Evolutionary conservation across 2,888 invertebrate species (phyloP).

Genomic region (Coenonympha arcania): DNA sequence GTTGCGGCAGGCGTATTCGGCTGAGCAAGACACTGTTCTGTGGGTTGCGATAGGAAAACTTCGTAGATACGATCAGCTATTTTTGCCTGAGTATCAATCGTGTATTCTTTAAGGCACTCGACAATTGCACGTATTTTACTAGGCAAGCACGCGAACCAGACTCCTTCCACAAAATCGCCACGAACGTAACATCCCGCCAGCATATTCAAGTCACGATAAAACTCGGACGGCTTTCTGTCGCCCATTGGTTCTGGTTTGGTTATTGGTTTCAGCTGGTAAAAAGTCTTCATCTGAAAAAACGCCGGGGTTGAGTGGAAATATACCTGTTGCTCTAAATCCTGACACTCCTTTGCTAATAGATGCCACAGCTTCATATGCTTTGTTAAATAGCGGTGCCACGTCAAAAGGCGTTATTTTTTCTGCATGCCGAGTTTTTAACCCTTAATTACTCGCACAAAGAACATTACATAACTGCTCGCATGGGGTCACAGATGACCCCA

Average conservation of each 20-base stretch:
- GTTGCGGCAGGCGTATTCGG: neutral
- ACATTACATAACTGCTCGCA: too few relatives aligned
- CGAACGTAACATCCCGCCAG: neutral
- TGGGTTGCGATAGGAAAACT: neutral
- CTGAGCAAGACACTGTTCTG: neutral
- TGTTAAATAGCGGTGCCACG: too few relatives aligned
- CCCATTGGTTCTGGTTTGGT: constrained; percentile 2
- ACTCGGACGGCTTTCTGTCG: constrained; percentile 3
- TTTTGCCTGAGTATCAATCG: neutral
- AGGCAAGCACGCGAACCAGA: constrained; percentile 2
- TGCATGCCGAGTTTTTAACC: too few relatives aligned
- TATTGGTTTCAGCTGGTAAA: too few relatives aligned
- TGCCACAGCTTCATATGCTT: too few relatives aligned
- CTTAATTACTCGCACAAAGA: too few relatives aligned
- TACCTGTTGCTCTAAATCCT: too few relatives aligned
- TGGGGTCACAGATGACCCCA: too few relatives aligned
- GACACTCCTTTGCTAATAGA: too few relatives aligned
- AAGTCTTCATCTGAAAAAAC: too few relatives aligned
- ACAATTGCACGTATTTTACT: constrained; percentile 4
- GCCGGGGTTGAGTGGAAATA: too few relatives aligned
- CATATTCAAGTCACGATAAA: neutral
- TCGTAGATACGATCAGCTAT: constrained; percentile 4
- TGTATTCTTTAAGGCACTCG: neutral
- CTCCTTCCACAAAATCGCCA: neutral
- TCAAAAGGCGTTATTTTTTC: too few relatives aligned